Conservation (phyloP, 1,140 invertebrate genomes). For the Pogonus chalceus region DNA sequence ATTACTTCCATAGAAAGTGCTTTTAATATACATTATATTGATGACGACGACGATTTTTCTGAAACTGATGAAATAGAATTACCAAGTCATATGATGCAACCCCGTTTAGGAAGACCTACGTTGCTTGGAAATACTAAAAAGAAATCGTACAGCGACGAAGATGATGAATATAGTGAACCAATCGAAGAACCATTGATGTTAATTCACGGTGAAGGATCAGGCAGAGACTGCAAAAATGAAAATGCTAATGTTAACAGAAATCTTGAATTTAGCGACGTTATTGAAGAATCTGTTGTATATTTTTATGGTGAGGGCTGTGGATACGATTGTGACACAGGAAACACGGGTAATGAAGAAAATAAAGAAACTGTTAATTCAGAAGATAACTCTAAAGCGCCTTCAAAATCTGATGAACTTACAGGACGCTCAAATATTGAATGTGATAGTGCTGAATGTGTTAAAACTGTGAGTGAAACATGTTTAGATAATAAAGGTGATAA, state of each 20-base stretch:
- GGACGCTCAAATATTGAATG: conserved; percentile 10
- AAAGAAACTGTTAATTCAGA: conserved; percentile 10
- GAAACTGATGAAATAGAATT: conserved; percentile 21
- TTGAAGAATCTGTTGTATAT: conserved; percentile 56
- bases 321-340: conserved; percentile 38
- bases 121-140: conserved; percentile 17
- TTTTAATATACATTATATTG: conserved; percentile 33
- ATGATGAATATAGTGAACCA: conserved; percentile 42
- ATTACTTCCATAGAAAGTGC: conserved; percentile 26
- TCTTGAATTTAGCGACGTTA: conserved; percentile 45
- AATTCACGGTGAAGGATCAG: conserved; percentile 60
- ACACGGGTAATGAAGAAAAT: conserved; percentile 18
- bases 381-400: background rate
- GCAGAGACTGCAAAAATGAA: conserved; percentile 47
- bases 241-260: conserved; percentile 13
- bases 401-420: no score
- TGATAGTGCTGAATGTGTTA: conserved; percentile 1
- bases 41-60: conserved; percentile 24
- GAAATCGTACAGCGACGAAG: conserved; percentile 13
- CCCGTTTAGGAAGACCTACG: conserved; percentile 17
- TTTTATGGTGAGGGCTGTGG: conserved; percentile 63
- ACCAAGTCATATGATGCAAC: conserved; percentile 16
- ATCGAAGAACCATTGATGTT: conserved; percentile 62
- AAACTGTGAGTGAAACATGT: background rate
- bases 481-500: conserved; percentile 6